Conservation (phyloP, 2,113 vertebrate genomes). For the Ondatra zibethicus region DNA sequence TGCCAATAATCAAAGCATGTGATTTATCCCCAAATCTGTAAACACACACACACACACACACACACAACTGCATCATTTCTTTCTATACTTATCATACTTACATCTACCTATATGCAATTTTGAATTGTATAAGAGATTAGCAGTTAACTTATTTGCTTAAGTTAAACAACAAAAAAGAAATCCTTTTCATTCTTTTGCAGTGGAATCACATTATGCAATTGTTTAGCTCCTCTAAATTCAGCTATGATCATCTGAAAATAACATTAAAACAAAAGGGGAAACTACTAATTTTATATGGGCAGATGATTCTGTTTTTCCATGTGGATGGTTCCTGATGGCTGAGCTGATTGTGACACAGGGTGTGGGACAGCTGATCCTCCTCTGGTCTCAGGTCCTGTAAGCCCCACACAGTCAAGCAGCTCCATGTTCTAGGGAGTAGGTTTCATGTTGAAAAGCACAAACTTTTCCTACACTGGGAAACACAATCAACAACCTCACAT, state of each 20-base stretch:
- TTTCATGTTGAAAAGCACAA: neutral
- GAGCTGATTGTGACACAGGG: neutral
- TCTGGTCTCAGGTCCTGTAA: neutral
- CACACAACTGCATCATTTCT: neutral
- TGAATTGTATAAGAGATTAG: neutral
- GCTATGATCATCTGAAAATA: neutral
- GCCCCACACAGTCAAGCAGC: neutral
- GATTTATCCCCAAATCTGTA: neutral
- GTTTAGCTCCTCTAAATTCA: neutral
- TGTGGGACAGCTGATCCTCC: neutral
- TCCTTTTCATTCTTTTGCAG: neutral
- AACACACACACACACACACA: neutral
- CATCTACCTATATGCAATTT: neutral
- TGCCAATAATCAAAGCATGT: neutral
- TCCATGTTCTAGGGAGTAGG: neutral
- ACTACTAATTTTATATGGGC: neutral
- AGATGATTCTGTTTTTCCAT: neutral
- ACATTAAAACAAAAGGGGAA: neutral
- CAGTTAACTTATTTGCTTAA: neutral
- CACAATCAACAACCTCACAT: neutral
- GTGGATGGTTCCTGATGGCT: neutral
- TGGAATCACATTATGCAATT: neutral
- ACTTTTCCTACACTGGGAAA: neutral
- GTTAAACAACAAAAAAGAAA: neutral
- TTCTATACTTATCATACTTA: neutral